Percentiles rank a stretch among this genome's conserved stretches.
phyloP scores from a whole-genome alignment of 2,888 invertebrate species.

The Parthenolecanium corni region DNA sequence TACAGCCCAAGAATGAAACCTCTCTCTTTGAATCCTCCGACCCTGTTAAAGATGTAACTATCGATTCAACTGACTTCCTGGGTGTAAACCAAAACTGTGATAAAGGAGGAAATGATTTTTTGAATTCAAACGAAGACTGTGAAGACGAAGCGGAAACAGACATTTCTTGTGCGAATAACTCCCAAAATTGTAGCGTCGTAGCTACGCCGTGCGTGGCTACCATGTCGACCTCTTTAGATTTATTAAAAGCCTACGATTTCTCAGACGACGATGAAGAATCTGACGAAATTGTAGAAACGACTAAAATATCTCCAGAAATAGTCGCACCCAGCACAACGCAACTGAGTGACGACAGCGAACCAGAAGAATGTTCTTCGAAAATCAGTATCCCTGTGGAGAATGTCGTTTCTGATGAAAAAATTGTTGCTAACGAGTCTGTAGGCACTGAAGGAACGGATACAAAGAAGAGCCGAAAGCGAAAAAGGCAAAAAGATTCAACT shows the following conservation, averaged over 20 bases:
- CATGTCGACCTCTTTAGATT: slow-evolving; percentile 4
- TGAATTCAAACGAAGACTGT: too few species aligned
- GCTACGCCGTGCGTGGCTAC: too few species aligned
- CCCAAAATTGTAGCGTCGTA: too few species aligned
- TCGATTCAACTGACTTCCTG: too few species aligned
- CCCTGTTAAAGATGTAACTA: too few species aligned
- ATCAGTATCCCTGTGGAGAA: not conserved
- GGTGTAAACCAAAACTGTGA: too few species aligned
- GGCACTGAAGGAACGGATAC: not conserved
- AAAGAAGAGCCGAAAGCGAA: not conserved
- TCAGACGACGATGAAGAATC: not conserved
- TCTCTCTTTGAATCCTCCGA: not conserved
- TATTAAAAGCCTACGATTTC: slow-evolving; percentile 11
- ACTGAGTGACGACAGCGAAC: slow-evolving; percentile 8
- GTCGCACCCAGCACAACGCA: not conserved
- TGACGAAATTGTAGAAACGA: not conserved
- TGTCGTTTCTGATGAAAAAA: not conserved
- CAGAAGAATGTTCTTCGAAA: slow-evolving; percentile 21
- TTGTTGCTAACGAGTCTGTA: not conserved
- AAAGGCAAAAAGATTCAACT: slow-evolving; percentile 13
- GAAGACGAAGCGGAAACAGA: too few species aligned
- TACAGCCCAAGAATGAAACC: not conserved
- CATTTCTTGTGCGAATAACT: too few species aligned
- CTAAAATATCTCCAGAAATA: too few species aligned
- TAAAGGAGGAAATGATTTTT: not conserved